phyloP scores from a whole-genome alignment of 2,797 vertebrate genomes.

The Cossypha caffra region DNA sequence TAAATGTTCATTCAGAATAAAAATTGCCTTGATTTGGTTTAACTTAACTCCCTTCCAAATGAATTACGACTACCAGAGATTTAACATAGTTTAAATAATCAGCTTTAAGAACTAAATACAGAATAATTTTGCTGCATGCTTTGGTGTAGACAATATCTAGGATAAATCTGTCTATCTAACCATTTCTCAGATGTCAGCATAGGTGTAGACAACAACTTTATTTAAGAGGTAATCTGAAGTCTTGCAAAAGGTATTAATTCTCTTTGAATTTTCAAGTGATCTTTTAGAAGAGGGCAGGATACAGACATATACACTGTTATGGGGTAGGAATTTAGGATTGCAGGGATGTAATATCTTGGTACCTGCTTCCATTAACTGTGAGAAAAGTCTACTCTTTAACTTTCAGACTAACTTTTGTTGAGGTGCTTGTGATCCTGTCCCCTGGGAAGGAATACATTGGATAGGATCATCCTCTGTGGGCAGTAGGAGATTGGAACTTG shows the following conservation, averaged over 20 bases:
- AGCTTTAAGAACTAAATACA: constrained; percentile 42
- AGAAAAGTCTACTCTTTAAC: neutral
- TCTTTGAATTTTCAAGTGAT: no score
- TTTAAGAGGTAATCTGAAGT: neutral
- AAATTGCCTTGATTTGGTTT: constrained; percentile 56
- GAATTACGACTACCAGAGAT: neutral
- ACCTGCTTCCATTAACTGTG: neutral
- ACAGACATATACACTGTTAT: neutral
- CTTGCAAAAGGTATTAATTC: neutral
- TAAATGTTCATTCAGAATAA: constrained; percentile 34
- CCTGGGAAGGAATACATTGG: neutral
- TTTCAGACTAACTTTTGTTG: neutral
- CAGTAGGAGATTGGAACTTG: neutral
- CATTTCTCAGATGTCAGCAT: neutral
- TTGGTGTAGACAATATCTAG: neutral
- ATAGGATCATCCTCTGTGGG: neutral
- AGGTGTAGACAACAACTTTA: neutral
- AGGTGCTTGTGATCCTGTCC: rapidly evolving
- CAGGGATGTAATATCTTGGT: neutral
- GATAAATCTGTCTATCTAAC: neutral
- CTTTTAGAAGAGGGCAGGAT: neutral
- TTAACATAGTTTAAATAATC: constrained; percentile 57
- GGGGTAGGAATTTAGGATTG: neutral
- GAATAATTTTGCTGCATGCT: neutral
- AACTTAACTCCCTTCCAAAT: constrained; percentile 39